A percentile compares a stretch with the other conserved stretches of the same genome.
phyloP scores from a whole-genome alignment of 1,140 invertebrate species.

The Campoletis sonorensis region DNA sequence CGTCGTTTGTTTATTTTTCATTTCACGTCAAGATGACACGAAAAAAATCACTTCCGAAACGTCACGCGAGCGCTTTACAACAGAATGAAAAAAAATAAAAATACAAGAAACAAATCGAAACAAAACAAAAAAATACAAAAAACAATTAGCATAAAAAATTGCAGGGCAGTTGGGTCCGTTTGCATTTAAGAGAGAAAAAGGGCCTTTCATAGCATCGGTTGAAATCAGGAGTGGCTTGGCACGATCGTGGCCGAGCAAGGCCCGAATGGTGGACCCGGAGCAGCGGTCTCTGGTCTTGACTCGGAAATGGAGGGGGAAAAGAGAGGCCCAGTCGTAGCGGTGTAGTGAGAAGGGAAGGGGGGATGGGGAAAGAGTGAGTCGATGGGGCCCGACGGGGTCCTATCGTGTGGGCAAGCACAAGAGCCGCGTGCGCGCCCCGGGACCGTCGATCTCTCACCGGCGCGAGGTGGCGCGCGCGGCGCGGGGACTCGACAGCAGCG shows the following conservation, averaged over 20 bases:
- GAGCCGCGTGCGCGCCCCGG: slow-evolving; percentile 46
- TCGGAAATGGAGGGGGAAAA: slow-evolving; percentile 21
- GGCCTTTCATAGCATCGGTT: slow-evolving; percentile 19
- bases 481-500: slow-evolving; percentile 68
- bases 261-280: slow-evolving; percentile 23
- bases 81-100: background rate
- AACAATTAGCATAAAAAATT: background rate
- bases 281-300: background rate
- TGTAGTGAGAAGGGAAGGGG: background rate
- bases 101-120: slow-evolving; percentile 34
- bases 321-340: slow-evolving; percentile 43
- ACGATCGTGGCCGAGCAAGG: slow-evolving; percentile 13
- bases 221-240: slow-evolving; percentile 39
- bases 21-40: background rate
- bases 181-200: background rate
- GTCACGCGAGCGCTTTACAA: slow-evolving; percentile 47
- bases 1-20: slow-evolving; percentile 56
- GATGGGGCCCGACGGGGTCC: slow-evolving; percentile 28
- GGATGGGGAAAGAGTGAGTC: background rate
- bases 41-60: background rate
- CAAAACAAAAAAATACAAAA: background rate
- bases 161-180: background rate
- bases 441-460: slow-evolving; percentile 54
- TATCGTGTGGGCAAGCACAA: slow-evolving; percentile 23
- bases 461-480: slow-evolving; percentile 71